Conservation (phyloP, 2,797 vertebrate species). For the Catamblyrhynchus diadema region DNA sequence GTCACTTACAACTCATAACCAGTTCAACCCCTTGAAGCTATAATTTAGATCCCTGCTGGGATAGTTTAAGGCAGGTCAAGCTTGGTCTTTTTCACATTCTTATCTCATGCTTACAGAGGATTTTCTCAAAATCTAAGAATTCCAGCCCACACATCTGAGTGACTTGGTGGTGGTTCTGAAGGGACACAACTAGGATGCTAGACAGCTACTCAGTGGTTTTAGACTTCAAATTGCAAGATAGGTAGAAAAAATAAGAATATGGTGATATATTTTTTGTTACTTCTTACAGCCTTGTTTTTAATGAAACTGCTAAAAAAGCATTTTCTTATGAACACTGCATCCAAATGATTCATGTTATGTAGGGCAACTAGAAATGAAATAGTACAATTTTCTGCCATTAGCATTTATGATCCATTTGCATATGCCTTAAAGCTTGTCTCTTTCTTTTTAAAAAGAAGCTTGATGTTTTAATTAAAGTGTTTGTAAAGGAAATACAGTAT, state of each 20-base stretch:
- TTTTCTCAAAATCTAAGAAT: constrained; percentile 8
- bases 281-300: background rate
- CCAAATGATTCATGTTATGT: background rate
- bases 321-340: background rate
- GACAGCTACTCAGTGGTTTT: background rate
- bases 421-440: background rate
- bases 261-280: background rate
- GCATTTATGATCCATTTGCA: background rate
- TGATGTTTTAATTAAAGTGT: background rate
- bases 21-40: background rate
- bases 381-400: background rate
- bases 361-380: background rate
- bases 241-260: background rate
- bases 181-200: background rate
- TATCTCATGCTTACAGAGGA: background rate
- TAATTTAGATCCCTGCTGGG: constrained; percentile 4
- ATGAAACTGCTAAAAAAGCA: background rate
- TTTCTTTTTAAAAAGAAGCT: background rate
- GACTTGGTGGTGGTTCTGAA: background rate
- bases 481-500: background rate
- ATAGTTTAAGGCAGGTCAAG: background rate
- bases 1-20: background rate
- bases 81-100: background rate
- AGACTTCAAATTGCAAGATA: background rate
- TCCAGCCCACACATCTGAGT: background rate